Evolutionary conservation across 1,140 invertebrate species (phyloP).

Genomic region (Acromyrmex charruanus): DNA sequence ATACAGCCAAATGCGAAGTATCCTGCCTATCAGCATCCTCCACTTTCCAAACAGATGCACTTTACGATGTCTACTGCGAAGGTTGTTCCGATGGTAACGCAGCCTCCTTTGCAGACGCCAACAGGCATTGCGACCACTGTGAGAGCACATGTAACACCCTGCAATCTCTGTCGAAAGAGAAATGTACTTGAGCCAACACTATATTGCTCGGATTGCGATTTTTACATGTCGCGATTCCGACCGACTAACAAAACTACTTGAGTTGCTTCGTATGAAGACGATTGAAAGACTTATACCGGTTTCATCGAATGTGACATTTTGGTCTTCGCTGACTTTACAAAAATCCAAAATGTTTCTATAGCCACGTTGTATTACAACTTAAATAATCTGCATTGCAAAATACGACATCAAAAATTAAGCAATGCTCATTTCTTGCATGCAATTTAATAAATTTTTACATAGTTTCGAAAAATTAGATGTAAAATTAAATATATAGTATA

Average conservation of each 20-base stretch:
- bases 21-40: conserved; percentile 87
- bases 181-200: conserved; percentile 90
- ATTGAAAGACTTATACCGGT: background rate
- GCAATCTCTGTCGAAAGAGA: conserved; percentile 95
- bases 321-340: background rate
- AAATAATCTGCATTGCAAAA: background rate
- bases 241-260: conserved; percentile 84
- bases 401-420: background rate
- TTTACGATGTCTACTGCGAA: conserved; percentile 89
- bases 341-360: background rate
- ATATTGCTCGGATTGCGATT: conserved; percentile 96
- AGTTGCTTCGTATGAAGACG: background rate
- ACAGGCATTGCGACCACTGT: conserved; percentile 84
- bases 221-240: conserved; percentile 95
- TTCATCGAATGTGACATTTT: background rate
- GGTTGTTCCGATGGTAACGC: conserved; percentile 80
- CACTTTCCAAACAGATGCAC: conserved; percentile 87
- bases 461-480: background rate
- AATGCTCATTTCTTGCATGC: background rate
- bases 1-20: conserved; percentile 85
- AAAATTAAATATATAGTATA: conserved; percentile 1
- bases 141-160: conserved; percentile 87
- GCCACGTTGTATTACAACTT: background rate
- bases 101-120: conserved; percentile 79
- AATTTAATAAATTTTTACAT: background rate